A percentile compares a stretch with the other conserved stretches of the same genome.
Evolutionary conservation across 2,113 vertebrate genomes (phyloP).

Genomic region (Laticauda colubrina): DNA sequence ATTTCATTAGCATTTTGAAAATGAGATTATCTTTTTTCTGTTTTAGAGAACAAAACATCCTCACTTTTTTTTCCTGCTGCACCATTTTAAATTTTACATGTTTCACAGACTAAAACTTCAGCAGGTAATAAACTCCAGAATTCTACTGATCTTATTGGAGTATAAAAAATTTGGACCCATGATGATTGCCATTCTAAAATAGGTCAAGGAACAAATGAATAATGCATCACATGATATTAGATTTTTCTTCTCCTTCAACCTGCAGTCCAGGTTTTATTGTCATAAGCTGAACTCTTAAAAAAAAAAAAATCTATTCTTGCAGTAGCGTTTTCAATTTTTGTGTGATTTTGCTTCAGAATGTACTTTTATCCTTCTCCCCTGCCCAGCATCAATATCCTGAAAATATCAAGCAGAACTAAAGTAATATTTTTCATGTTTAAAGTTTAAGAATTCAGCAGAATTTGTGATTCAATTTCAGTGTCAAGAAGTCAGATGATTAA

Average conservation of each 20-base stretch:
- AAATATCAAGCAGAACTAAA: background rate
- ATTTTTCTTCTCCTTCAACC: background rate
- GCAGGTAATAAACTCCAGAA: constrained; percentile 32
- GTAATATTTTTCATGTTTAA: too few relatives aligned
- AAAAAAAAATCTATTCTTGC: background rate
- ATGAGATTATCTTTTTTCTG: background rate
- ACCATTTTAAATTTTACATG: background rate
- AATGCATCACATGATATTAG: background rate
- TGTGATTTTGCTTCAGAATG: background rate
- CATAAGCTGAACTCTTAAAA: background rate
- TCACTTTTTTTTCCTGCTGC: background rate
- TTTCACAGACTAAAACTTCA: constrained; percentile 7
- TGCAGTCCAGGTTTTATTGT: background rate
- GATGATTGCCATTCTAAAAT: constrained; percentile 38
- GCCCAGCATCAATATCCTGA: background rate
- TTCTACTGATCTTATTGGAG: constrained; percentile 35
- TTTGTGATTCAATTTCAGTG: background rate
- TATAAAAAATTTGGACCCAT: constrained; percentile 34
- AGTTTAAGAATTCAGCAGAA: background rate
- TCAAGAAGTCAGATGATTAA: background rate
- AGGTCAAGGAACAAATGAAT: constrained; percentile 35
- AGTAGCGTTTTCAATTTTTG: background rate
- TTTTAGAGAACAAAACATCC: fast-evolving
- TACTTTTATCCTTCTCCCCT: background rate
- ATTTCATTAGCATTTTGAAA: constrained; percentile 1